These are phyloP conservation scores for Allobates femoralis DNA, from an alignment of 2,797 vertebrate species.

Conservation along the genomic window DNA sequence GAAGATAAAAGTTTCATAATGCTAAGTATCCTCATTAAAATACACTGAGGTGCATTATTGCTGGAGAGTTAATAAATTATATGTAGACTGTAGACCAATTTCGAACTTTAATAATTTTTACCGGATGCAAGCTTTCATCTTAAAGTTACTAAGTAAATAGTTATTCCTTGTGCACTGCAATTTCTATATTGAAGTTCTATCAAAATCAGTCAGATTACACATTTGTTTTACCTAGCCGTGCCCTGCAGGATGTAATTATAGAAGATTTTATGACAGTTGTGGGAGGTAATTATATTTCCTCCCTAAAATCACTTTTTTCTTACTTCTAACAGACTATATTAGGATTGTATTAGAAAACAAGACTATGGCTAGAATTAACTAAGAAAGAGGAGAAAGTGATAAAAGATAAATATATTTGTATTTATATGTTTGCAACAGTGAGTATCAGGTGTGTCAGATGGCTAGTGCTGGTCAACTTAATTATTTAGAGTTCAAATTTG, in stretches of 20 bases:
- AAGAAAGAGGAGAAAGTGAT: not conserved
- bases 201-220: slow-evolving; percentile 4
- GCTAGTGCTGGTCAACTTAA: too few relatives aligned
- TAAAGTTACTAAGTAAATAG: not conserved
- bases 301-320: slow-evolving; percentile 12
- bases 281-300: slow-evolving; percentile 9
- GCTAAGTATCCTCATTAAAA: slow-evolving; percentile 5
- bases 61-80: not conserved
- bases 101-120: not conserved
- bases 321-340: not conserved
- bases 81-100: not conserved
- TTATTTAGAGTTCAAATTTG: too few relatives aligned
- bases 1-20: not conserved
- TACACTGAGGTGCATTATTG: not conserved
- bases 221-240: not conserved
- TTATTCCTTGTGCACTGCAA: not conserved
- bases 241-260: slow-evolving; percentile 15
- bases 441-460: too few relatives aligned
- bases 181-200: not conserved
- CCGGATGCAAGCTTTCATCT: slow-evolving; percentile 13
- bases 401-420: too few relatives aligned
- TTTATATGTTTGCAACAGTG: too few relatives aligned
- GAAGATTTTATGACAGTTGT: slow-evolving; percentile 28
- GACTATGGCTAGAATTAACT: slow-evolving; percentile 1
- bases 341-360: slow-evolving; percentile 37